These are phyloP conservation scores for Artibeus jamaicensis DNA, from an alignment of 2,797 vertebrate species.

Conservation along the genomic window DNA sequence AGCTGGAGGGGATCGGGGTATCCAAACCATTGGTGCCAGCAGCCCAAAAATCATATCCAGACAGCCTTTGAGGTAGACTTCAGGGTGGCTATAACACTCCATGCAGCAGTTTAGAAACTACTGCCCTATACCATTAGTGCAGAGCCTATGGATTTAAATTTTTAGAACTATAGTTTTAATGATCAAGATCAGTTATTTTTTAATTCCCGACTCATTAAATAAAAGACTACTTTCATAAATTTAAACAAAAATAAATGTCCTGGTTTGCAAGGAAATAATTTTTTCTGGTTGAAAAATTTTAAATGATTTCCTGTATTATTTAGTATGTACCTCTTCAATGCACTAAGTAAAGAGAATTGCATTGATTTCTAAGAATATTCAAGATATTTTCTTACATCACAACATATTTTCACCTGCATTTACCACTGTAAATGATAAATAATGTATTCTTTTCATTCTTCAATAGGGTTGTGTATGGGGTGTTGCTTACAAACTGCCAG, in stretches of 20 bases:
- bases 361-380: constrained; percentile 9
- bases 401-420: constrained; percentile 25
- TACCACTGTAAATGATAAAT: constrained; percentile 28
- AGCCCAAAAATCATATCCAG: background rate
- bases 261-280: background rate
- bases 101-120: background rate
- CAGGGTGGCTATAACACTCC: background rate
- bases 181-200: constrained; percentile 18
- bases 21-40: background rate
- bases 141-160: background rate
- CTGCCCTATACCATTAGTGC: background rate
- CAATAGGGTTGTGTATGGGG: constrained; percentile 95
- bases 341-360: constrained; percentile 22
- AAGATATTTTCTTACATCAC: constrained; percentile 19
- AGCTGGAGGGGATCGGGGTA: background rate
- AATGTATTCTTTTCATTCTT: constrained; percentile 63
- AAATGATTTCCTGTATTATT: constrained; percentile 47
- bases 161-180: constrained; percentile 22
- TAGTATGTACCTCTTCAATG: background rate
- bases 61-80: background rate
- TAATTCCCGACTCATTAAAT: background rate
- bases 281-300: constrained; percentile 25
- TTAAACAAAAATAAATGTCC: constrained; percentile 23
- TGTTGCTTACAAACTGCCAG: constrained; percentile 94
- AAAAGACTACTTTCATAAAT: background rate